Evolutionary conservation across 1,140 invertebrate genomes (phyloP).

Genomic region (Chrysomallon squamiferum): DNA sequence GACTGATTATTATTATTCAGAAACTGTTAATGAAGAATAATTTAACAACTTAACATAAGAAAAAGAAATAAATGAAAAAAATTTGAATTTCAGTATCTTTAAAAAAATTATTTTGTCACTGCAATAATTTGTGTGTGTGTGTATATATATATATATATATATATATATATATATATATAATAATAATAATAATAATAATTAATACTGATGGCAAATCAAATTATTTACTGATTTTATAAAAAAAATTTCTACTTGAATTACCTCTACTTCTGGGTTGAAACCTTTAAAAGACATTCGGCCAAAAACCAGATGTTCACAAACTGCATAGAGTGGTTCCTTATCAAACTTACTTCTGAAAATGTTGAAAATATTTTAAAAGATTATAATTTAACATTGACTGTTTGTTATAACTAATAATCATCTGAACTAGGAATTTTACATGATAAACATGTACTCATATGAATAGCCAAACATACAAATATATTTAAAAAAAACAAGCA

Average conservation of each 20-base stretch:
- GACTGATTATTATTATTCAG: too few relatives aligned
- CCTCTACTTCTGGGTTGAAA: slow-evolving; percentile 87
- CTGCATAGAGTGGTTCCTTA: slow-evolving; percentile 77
- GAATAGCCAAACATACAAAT: background rate
- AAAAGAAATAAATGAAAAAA: too few relatives aligned
- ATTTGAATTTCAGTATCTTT: too few relatives aligned
- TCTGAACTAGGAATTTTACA: background rate
- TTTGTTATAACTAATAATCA: background rate
- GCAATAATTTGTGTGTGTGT: too few relatives aligned
- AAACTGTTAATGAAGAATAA: too few relatives aligned
- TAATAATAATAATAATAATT: too few relatives aligned
- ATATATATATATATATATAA: too few relatives aligned
- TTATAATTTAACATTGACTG: background rate
- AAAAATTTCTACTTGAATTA: slow-evolving; percentile 36
- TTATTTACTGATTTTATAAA: too few relatives aligned
- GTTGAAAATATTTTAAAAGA: slow-evolving; percentile 15
- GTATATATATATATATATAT: too few relatives aligned
- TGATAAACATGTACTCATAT: background rate
- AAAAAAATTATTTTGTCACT: too few relatives aligned
- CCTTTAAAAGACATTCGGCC: slow-evolving; percentile 86
- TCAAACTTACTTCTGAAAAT: slow-evolving; percentile 72
- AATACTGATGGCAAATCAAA: too few relatives aligned
- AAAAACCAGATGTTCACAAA: slow-evolving; percentile 77
- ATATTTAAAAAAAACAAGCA: background rate
- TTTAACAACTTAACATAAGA: too few relatives aligned